Evolutionary conservation across 2,797 vertebrate species (phyloP).

Genomic region (Myotis myotis): DNA sequence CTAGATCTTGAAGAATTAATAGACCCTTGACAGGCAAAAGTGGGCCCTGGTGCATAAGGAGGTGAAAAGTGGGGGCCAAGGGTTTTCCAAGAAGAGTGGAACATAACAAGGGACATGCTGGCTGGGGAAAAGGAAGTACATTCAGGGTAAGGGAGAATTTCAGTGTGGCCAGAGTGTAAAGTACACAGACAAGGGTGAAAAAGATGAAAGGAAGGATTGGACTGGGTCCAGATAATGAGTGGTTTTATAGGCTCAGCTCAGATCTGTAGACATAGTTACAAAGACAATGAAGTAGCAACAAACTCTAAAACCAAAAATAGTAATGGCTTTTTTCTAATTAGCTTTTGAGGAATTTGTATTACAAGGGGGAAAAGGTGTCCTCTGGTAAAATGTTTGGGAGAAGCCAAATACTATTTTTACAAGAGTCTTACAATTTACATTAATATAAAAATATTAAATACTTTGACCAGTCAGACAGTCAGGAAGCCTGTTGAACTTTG

Average conservation of each 20-base stretch:
- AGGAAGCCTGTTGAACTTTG: not conserved
- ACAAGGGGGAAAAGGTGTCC: not conserved
- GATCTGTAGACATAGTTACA: not conserved
- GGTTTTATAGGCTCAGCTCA: not conserved
- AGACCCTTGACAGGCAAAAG: not conserved
- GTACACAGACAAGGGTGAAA: rapidly evolving
- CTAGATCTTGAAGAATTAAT: not conserved
- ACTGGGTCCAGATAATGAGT: not conserved
- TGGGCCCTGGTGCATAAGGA: not conserved
- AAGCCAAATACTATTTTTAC: not conserved
- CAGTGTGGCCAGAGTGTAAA: not conserved
- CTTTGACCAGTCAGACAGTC: not conserved
- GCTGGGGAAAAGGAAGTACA: not conserved
- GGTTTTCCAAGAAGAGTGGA: not conserved
- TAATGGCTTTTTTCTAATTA: not conserved
- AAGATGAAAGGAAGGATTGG: not conserved
- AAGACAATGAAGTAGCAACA: not conserved
- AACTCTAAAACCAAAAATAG: not conserved
- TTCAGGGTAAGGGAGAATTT: not conserved
- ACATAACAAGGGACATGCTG: not conserved
- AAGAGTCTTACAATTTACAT: not conserved
- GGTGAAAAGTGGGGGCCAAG: not conserved
- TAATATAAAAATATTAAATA: not conserved
- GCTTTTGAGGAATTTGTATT: not conserved
- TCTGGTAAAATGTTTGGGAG: not conserved